phyloP scores from a whole-genome alignment of 2,888 invertebrate species.

The Heliconius ismenius region DNA sequence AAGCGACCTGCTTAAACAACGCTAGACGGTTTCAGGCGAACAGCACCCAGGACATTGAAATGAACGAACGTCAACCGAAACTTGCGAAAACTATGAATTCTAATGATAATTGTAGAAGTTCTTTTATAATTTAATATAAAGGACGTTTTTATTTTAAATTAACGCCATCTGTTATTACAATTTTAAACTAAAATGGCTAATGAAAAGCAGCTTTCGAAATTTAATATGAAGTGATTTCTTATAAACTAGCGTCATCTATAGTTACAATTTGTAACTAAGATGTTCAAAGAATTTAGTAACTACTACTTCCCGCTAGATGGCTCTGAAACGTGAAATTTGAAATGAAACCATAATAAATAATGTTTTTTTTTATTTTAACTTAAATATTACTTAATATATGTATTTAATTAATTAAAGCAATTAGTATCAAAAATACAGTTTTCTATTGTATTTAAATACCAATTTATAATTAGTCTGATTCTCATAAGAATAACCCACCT shows the following conservation, averaged over 20 bases:
- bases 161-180: not conserved
- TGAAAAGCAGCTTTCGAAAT: constrained; percentile 5
- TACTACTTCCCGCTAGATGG: constrained; percentile 50
- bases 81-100: constrained; percentile 35
- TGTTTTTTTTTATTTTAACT: constrained; percentile 44
- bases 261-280: not conserved
- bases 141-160: not conserved
- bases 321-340: constrained; percentile 31
- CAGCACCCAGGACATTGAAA: constrained; percentile 53
- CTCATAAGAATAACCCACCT: constrained; percentile 8
- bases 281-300: not conserved
- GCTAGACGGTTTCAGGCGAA: constrained; percentile 48
- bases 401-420: constrained; percentile 64
- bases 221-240: constrained; percentile 20
- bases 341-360: constrained; percentile 19
- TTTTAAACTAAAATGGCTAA: not conserved
- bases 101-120: constrained; percentile 4
- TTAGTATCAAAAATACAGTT: constrained; percentile 63
- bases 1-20: constrained; percentile 58
- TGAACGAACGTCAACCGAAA: constrained; percentile 55
- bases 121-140: constrained; percentile 34
- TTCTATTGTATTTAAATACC: constrained; percentile 42
- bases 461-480: constrained; percentile 28
- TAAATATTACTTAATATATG: constrained; percentile 35
- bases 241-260: not conserved